phyloP scores from a whole-genome alignment of 1,140 invertebrate species.

The Cydia fagiglandana region DNA sequence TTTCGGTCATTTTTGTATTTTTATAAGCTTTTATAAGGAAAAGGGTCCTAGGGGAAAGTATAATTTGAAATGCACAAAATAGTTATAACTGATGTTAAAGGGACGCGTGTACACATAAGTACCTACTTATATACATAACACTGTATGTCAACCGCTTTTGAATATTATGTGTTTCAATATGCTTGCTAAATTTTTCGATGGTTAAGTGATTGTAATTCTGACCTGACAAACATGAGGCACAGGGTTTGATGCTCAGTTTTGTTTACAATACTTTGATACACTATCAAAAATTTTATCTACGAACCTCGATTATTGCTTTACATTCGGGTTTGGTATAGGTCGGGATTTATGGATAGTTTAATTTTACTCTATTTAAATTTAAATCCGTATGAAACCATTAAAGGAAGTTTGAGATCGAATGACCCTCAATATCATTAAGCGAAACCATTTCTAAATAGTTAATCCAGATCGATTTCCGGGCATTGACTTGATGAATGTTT shows the following conservation, averaged over 20 bases:
- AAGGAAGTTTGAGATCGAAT: not conserved
- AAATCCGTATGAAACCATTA: not conserved
- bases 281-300: not conserved
- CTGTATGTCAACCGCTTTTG: too few species aligned
- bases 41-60: not conserved
- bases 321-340: not conserved
- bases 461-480: slow-evolving; percentile 24
- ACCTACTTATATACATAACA: too few species aligned
- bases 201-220: not conserved
- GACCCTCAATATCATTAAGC: slow-evolving; percentile 5
- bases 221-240: not conserved
- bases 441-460: slow-evolving; percentile 23
- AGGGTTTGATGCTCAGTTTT: not conserved
- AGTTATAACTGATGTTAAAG: too few species aligned
- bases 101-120: too few species aligned
- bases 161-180: not conserved
- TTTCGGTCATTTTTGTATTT: not conserved
- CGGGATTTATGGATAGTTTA: not conserved
- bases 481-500: slow-evolving; percentile 28
- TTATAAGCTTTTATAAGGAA: not conserved
- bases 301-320: not conserved
- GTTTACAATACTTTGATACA: not conserved
- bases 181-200: not conserved
- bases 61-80: not conserved
- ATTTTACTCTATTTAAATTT: not conserved